These are phyloP conservation scores for Phoenicopterus ruber DNA, from an alignment of 2,113 vertebrate species.

Conservation along the genomic window DNA sequence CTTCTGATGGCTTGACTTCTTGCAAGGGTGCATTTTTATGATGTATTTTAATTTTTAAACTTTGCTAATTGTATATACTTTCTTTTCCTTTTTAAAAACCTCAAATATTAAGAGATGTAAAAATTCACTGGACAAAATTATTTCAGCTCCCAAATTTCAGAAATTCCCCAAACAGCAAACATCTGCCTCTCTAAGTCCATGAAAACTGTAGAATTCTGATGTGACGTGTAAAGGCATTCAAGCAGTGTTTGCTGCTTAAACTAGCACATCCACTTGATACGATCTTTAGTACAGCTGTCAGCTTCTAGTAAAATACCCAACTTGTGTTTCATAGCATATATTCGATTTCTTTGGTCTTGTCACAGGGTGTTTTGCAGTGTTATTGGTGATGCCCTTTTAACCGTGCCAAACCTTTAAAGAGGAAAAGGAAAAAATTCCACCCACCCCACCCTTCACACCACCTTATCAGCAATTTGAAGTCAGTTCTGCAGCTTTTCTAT, in stretches of 20 bases:
- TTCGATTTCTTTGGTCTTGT: neutral
- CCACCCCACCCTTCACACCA: neutral
- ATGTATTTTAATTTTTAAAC: neutral
- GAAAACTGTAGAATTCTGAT: neutral
- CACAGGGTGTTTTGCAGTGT: neutral
- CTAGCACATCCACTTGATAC: neutral
- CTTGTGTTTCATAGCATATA: neutral
- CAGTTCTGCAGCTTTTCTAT: neutral
- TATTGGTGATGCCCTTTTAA: neutral
- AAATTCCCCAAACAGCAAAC: neutral
- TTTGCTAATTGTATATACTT: neutral
- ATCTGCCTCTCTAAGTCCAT: neutral
- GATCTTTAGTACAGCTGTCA: neutral
- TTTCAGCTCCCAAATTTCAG: neutral
- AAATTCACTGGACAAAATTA: neutral
- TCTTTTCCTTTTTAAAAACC: neutral
- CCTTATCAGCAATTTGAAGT: neutral
- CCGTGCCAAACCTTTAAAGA: neutral
- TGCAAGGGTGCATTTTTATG: neutral
- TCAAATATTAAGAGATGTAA: neutral
- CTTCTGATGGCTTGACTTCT: neutral
- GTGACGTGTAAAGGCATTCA: neutral
- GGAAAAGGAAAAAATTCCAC: neutral
- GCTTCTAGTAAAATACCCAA: neutral
- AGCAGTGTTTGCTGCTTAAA: neutral